These are phyloP conservation scores for Pitta sordida DNA, from an alignment of 2,113 vertebrate species.

Conservation along the genomic window DNA sequence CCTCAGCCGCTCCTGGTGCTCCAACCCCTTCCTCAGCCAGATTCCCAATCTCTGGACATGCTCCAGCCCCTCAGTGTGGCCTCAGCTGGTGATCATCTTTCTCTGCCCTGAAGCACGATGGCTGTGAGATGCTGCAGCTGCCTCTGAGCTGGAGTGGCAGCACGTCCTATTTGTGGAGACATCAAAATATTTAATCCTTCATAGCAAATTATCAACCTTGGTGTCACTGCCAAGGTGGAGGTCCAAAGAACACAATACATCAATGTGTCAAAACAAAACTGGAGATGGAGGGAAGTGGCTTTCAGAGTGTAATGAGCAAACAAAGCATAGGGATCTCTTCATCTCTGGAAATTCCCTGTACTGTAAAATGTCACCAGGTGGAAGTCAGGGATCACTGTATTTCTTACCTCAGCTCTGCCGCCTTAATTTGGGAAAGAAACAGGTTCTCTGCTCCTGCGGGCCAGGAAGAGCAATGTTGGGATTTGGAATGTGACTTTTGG, in stretches of 20 bases:
- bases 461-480: background rate
- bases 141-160: background rate
- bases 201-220: background rate
- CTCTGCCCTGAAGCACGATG: background rate
- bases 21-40: background rate
- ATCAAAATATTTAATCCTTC: background rate
- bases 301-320: background rate
- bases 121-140: constrained; percentile 13
- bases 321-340: background rate
- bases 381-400: background rate
- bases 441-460: background rate
- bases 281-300: background rate
- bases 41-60: rapidly evolving
- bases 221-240: background rate
- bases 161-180: background rate
- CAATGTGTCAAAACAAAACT: background rate
- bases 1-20: background rate
- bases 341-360: constrained; percentile 16
- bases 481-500: background rate
- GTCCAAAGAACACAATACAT: background rate
- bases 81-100: background rate
- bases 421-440: background rate
- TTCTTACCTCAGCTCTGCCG: background rate
- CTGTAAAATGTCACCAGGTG: background rate
- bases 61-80: background rate